Conservation (phyloP, 2,797 vertebrate species). For the Lutjanus campechanus region DNA sequence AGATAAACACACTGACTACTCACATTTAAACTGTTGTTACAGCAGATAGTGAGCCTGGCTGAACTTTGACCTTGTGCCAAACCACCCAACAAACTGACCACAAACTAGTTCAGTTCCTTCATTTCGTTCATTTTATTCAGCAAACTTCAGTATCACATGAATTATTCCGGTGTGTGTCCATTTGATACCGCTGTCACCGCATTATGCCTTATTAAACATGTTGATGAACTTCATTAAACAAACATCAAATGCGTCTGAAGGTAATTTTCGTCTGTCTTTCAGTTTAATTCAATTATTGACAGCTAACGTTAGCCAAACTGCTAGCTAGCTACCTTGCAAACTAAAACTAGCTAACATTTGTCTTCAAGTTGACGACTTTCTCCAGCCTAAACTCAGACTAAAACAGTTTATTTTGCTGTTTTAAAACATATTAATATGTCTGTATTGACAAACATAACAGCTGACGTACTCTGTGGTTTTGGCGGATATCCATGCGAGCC, state of each 20-base stretch:
- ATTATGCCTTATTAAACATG: neutral
- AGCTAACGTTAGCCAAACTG: neutral
- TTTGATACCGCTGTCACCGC: fast-evolving
- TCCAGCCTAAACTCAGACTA: neutral
- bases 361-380: neutral
- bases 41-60: neutral
- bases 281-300: neutral
- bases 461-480: constrained; percentile 85
- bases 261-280: neutral
- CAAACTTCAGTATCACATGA: neutral
- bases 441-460: neutral
- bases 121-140: neutral
- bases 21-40: neutral
- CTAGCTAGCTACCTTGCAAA: constrained; percentile 7
- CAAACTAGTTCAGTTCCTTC: neutral
- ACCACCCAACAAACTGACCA: neutral
- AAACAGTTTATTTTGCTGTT: fast-evolving
- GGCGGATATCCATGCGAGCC: constrained; percentile 64
- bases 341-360: constrained; percentile 6
- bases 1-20: too few species aligned
- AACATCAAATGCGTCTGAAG: neutral
- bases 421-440: fast-evolving
- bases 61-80: constrained; percentile 8
- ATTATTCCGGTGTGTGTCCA: neutral
- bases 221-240: too few species aligned